Evolutionary conservation across 2,888 invertebrate species (phyloP), one percentile per base, ranked within the genome.

Genomic region (Ichneumoninae sp.): DNA sequence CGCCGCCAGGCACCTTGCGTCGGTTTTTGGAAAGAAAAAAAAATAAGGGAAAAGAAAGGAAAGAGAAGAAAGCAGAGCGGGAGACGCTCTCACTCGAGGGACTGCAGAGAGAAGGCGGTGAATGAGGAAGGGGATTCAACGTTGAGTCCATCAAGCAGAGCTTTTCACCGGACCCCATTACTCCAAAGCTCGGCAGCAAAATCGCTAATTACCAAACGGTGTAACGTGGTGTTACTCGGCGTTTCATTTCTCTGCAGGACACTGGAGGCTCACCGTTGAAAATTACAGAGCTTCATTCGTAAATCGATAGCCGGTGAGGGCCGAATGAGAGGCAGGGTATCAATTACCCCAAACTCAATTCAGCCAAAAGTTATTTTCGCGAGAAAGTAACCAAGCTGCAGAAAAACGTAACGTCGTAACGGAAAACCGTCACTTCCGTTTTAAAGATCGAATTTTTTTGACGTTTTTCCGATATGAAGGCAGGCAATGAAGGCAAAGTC

Each of bases 191-290:
- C 79, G 62, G 47, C 79, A 75, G 54, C 84, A 85, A 86, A 84
- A 85, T 85, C 83, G 65, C 74, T 86, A 86, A 86, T 86, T 86
- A 85, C 86, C 79, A 74, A 86, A 85, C 79, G 76, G 16, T 47
- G 44, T 47, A 47, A 47, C 44, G 44, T 16, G 16, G 3, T 83
- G 85, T 79, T 85, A 69, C 74, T 54, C 80, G 74, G 30, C 69
- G 65, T 81, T 79, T 69, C 70, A 74, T 80, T 75, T 80, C 70
- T 79, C 76, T 65, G 78, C 69, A 70, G 50, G 62, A 30, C 71
- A 22, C 74, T 69, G 33, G 44, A 16, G 4, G 16, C 60, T 33
- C 13, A 19, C 7, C 52, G 36, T 26, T 36, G 36, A 68, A 66
- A 66, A 71, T 79, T 71, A 68, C 71, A 79, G 71, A 54, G 52